phyloP scores from a whole-genome alignment of 2,113 vertebrate species.

The Aepyceros melampus region DNA sequence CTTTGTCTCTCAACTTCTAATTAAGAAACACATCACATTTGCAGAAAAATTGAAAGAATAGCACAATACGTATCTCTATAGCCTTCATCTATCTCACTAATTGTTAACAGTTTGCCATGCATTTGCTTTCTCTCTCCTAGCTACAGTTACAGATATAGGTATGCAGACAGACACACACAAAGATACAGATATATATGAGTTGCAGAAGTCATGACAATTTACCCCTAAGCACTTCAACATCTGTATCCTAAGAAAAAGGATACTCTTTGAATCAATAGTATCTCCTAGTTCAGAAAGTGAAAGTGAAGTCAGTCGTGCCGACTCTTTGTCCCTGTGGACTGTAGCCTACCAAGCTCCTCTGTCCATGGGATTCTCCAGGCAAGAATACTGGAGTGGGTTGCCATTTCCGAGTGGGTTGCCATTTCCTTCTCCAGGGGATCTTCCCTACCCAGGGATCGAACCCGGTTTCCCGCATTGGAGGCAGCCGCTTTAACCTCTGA shows the following conservation, averaged over 20 bases:
- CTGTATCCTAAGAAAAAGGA: not conserved
- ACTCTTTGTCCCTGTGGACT: no score
- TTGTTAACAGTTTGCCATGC: not conserved
- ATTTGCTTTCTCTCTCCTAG: not conserved
- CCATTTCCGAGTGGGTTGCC: no score
- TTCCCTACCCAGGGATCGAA: no score
- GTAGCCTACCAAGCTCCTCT: no score
- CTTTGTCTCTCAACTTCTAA: not conserved
- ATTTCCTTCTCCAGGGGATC: no score
- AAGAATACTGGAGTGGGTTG: no score
- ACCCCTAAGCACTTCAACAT: not conserved
- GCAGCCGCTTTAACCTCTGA: no score
- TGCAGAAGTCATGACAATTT: not conserved
- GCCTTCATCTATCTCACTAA: not conserved
- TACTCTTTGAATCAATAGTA: not conserved
- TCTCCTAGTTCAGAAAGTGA: not conserved
- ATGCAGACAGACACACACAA: not conserved
- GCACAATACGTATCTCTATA: not conserved
- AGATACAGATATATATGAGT: not conserved
- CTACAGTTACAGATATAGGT: not conserved
- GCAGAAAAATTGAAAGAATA: not conserved
- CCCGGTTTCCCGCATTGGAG: accelerated
- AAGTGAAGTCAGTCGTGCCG: no score
- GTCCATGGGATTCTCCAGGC: no score
- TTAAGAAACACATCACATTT: not conserved